Evolutionary conservation across 2,888 invertebrate genomes (phyloP).

Genomic region (Pristionchus entomophagus): DNA sequence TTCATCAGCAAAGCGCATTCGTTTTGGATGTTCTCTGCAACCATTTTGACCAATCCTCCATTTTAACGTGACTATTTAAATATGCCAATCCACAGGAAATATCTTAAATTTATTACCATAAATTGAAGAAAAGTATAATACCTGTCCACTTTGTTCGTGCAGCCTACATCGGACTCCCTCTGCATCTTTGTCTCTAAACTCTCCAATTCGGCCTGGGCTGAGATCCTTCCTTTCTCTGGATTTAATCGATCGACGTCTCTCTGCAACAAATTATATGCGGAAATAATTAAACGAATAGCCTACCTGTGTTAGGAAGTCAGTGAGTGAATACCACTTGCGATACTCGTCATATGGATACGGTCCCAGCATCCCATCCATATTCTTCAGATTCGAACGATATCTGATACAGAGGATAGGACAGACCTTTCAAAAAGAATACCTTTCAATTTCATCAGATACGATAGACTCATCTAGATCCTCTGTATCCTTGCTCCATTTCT

Average conservation of each 20-base stretch:
- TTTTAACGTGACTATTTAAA: too few relatives aligned
- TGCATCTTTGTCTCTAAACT: conserved; percentile 68
- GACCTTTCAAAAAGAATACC: conserved; percentile 5
- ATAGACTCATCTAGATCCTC: conserved; percentile 81
- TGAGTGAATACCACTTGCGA: conserved; percentile 84
- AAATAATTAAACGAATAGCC: background rate
- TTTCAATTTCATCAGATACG: conserved; percentile 59
- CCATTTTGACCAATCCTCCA: conserved; percentile 38
- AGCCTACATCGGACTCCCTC: conserved; percentile 52
- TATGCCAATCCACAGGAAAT: too few relatives aligned
- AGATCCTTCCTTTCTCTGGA: conserved; percentile 66
- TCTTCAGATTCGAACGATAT: conserved; percentile 80
- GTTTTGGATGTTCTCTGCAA: conserved; percentile 60
- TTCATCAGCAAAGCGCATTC: conserved; percentile 70
- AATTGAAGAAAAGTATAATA: conserved; percentile 46
- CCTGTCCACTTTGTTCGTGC: conserved; percentile 56
- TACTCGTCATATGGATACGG: conserved; percentile 92
- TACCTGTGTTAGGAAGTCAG: conserved; percentile 57
- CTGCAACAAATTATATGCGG: background rate
- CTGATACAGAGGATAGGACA: background rate
- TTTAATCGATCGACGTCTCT: conserved; percentile 84
- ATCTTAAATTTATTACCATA: too few relatives aligned
- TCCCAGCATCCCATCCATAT: conserved; percentile 87
- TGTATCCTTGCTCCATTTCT: conserved; percentile 86
- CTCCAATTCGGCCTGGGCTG: conserved; percentile 70